Conservation (phyloP, 2,113 vertebrate species). For the Aphyosemion australe region DNA sequence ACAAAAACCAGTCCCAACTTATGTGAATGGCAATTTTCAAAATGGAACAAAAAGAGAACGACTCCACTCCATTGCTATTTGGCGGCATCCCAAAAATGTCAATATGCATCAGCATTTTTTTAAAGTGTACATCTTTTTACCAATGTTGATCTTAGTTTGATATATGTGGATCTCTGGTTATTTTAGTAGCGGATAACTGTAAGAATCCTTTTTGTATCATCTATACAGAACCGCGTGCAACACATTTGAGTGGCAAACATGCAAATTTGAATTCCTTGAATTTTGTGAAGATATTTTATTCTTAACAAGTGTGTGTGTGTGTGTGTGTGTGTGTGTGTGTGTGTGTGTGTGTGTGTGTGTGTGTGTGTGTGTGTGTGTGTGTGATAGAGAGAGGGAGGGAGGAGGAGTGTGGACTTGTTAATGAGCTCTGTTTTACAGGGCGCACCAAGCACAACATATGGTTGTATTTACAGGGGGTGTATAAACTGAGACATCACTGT, state of each 20-base stretch:
- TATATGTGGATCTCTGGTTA: too few species aligned
- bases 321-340: too few species aligned
- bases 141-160: too few species aligned
- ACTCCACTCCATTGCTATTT: background rate
- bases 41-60: background rate
- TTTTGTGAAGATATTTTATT: conserved; percentile 15
- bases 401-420: conserved; percentile 41
- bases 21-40: background rate
- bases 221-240: too few species aligned
- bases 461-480: conserved; percentile 72
- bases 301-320: conserved; percentile 10
- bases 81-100: too few species aligned
- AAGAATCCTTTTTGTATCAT: too few species aligned
- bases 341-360: too few species aligned
- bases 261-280: background rate
- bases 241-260: too few species aligned
- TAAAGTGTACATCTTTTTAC: too few species aligned
- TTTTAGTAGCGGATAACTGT: too few species aligned
- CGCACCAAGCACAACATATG: conserved; percentile 71
- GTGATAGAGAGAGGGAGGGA: background rate
- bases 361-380: too few species aligned
- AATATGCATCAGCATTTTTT: too few species aligned
- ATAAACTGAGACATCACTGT: conserved; percentile 68
- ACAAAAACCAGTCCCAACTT: background rate
- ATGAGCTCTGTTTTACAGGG: conserved; percentile 69